These are phyloP conservation scores for Ptilorrhoa leucosticta DNA, from an alignment of 2,113 vertebrate genomes.

Conservation along the genomic window DNA sequence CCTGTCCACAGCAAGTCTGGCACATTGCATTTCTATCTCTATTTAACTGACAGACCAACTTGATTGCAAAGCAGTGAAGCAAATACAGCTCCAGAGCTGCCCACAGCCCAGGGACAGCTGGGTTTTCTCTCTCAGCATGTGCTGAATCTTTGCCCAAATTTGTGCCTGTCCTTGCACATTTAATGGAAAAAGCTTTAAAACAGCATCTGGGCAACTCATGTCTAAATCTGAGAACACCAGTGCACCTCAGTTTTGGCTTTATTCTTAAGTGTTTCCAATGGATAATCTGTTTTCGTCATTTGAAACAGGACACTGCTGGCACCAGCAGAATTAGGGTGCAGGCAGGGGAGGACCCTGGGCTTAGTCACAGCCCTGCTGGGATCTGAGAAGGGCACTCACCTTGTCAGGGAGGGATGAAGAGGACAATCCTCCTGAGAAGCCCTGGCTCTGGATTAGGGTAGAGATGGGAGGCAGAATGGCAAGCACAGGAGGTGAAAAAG, in stretches of 20 bases:
- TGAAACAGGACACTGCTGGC: neutral
- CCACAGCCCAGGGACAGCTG: neutral
- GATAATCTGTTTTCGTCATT: neutral
- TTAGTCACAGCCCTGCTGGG: neutral
- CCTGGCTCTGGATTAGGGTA: neutral
- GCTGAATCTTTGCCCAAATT: neutral
- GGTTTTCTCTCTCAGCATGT: neutral
- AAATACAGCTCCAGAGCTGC: neutral
- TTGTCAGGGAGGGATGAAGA: constrained; percentile 15
- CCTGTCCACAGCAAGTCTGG: neutral
- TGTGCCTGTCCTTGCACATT: neutral
- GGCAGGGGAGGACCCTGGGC: neutral
- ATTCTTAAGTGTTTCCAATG: neutral
- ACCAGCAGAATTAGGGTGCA: neutral
- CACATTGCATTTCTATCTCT: neutral
- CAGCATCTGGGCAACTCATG: rapidly evolving
- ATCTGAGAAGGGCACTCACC: neutral
- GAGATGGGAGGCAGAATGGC: neutral
- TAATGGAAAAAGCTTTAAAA: neutral
- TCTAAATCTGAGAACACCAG: neutral
- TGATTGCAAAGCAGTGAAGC: neutral
- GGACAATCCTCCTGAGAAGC: neutral
- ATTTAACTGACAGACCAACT: neutral
- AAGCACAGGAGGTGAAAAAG: neutral
- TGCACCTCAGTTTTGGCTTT: neutral